Base-by-base conservation (phyloP, 2,797 vertebrate genomes). In the Heterohyrax brucei region DNA sequence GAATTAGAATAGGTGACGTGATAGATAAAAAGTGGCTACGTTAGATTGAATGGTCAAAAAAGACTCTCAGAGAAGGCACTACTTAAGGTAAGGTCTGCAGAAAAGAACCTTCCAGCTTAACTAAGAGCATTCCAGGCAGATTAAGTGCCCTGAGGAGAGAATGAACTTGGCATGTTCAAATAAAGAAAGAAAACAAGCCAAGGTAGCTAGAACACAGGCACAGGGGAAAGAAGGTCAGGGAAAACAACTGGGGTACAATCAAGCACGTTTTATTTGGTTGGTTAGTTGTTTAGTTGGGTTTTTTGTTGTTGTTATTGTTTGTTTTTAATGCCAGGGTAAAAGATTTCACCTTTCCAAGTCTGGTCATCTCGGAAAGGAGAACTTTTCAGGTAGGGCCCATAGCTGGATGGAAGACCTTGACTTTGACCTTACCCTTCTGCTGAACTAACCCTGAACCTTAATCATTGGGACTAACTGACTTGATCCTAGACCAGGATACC, bases 101-200 rank as follows among this genome's bases (percentile, higher is more conserved):
- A 93, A 26, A 87, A 84, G 66, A 89, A 53, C 33, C 50, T 92
- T 48, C 24, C 87, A 62, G 48, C 16, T 22, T 91, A 94, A 76
- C 46, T 28, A 86, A 93, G 50, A 93, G 76, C 5, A 61, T 83
- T 89, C 39, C 22, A 72, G 30, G 72, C 10, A 70, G 62, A 83
- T 44, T 79, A 96, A 56, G 46, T 50, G 48, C 3, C 33, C 3
- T 72, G 64, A 48, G 44, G 26, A 66, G 19, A 76, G n/a, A 84
- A 26, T 26, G 70, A 83, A n/a, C 16, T 66, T 86, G 19, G 13
- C 46, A 28, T 28, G 7, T 33, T 80, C n/a, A 22, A 78, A 39
- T 13, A 33, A 70, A 87, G 10, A 94, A 13, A 87, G 88, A 73
- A 87, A 90, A 73, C 39, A 72, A 84, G 14, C 26, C 13, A 86